These are phyloP conservation scores for Chrysotoxum bicinctum DNA, from an alignment of 2,888 invertebrate species.

Conservation along the genomic window DNA sequence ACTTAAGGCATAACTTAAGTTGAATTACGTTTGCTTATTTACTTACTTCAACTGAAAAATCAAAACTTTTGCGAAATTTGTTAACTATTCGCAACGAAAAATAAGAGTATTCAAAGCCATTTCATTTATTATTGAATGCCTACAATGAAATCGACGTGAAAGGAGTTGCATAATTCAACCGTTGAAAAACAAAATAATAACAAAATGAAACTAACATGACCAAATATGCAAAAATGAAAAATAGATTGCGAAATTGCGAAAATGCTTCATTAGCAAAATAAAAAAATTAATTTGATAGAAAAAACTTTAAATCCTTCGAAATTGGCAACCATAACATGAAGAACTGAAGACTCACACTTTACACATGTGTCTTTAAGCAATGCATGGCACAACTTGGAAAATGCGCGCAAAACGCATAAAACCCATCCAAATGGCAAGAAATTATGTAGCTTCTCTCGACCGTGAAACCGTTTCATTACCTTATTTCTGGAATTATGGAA, in stretches of 20 bases:
- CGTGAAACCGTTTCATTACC: conserved; percentile 66
- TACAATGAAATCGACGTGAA: too few relatives aligned
- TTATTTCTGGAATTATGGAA: background rate
- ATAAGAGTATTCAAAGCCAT: too few relatives aligned
- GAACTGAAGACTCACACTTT: background rate
- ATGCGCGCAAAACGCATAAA: conserved; percentile 27
- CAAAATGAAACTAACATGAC: too few relatives aligned
- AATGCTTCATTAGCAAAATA: too few relatives aligned
- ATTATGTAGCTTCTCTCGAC: conserved; percentile 37
- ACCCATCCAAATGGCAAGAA: conserved; percentile 50
- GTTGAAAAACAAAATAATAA: too few relatives aligned
- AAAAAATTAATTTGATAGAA: background rate
- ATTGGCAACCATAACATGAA: background rate
- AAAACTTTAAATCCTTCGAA: background rate
- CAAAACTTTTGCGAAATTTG: too few relatives aligned
- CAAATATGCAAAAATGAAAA: background rate
- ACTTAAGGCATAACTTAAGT: too few relatives aligned
- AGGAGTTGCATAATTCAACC: too few relatives aligned
- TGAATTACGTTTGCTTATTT: too few relatives aligned
- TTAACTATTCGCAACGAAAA: too few relatives aligned
- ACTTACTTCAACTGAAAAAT: too few relatives aligned
- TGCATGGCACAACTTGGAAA: background rate
- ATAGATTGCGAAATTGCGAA: background rate
- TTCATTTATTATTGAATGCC: too few relatives aligned
- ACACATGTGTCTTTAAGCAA: background rate